A percentile compares a stretch with the other conserved stretches of the same genome.
Conservation (phyloP, 2,113 vertebrate genomes). For the Atherinomorus stipes region DNA sequence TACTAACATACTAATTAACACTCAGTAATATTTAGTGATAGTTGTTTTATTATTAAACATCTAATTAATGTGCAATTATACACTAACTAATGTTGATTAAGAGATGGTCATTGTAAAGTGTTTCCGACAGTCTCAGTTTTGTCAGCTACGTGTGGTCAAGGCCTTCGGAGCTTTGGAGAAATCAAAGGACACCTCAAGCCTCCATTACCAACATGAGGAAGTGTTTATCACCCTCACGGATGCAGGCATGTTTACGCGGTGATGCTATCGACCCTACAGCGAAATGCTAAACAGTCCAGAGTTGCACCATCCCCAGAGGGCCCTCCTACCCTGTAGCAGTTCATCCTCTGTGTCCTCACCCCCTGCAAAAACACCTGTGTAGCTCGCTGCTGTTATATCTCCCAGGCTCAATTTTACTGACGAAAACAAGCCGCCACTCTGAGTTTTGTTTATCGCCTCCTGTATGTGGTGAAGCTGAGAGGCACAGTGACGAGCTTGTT, state of each 20-base stretch:
- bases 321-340: not conserved
- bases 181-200: not conserved
- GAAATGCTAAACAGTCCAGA: slow-evolving; percentile 30
- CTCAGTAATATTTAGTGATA: too few species aligned
- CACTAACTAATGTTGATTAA: too few species aligned
- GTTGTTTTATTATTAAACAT: too few species aligned
- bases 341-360: slow-evolving; percentile 25
- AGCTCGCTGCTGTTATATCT: slow-evolving; percentile 28
- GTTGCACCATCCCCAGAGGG: slow-evolving; percentile 37
- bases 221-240: not conserved
- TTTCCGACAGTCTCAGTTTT: too few species aligned
- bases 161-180: too few species aligned
- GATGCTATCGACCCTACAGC: slow-evolving; percentile 5
- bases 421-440: slow-evolving; percentile 7
- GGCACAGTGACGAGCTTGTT: slow-evolving; percentile 37
- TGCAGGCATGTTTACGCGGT: slow-evolving; percentile 9
- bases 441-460: slow-evolving; percentile 32
- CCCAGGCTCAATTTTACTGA: slow-evolving; percentile 9
- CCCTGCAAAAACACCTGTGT: slow-evolving; percentile 23
- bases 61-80: too few species aligned
- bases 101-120: too few species aligned
- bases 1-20: too few species aligned
- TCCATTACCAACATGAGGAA: not conserved
- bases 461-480: slow-evolving; percentile 28
- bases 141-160: too few species aligned